Percentiles rank a stretch among this genome's conserved stretches.
Conservation (phyloP, 2,797 vertebrate species). For the Natrix natrix region DNA sequence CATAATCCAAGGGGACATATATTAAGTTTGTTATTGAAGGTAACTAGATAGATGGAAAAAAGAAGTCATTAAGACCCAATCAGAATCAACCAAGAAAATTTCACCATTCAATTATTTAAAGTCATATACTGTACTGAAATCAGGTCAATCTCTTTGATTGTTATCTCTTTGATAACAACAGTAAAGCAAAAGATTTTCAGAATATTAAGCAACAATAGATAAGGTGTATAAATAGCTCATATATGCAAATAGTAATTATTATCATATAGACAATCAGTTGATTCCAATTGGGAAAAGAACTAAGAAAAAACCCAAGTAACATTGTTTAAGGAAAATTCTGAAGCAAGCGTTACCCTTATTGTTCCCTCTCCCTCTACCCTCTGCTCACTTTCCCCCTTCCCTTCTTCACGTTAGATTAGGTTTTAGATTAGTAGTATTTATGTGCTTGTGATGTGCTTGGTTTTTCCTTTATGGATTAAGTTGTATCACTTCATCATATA, state of each 20-base stretch:
- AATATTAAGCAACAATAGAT: not conserved
- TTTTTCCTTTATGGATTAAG: not conserved
- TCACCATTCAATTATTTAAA: slow-evolving; percentile 14
- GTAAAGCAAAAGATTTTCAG: slow-evolving; percentile 15
- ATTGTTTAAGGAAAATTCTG: not conserved
- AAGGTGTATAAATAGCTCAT: not conserved
- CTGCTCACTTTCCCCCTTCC: not conserved
- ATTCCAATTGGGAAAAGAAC: not conserved
- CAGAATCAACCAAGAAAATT: slow-evolving; percentile 9
- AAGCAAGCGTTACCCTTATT: not conserved
- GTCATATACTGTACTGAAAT: not conserved
- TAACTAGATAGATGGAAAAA: slow-evolving; percentile 9
- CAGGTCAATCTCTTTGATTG: too few species aligned
- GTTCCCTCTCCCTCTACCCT: not conserved
- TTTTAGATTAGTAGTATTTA: not conserved
- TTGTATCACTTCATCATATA: not conserved
- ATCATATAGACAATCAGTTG: not conserved
- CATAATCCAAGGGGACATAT: not conserved
- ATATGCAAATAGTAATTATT: not conserved
- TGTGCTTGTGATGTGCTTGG: not conserved
- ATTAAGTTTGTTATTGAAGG: slow-evolving; percentile 16
- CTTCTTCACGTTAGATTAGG: not conserved
- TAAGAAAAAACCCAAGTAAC: not conserved
- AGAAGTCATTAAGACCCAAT: not conserved
- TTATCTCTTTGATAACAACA: not conserved